Percentiles rank a stretch among this genome's conserved stretches.
phyloP scores from a whole-genome alignment of 2,888 invertebrate genomes.

The Eurytoma adleriae region DNA sequence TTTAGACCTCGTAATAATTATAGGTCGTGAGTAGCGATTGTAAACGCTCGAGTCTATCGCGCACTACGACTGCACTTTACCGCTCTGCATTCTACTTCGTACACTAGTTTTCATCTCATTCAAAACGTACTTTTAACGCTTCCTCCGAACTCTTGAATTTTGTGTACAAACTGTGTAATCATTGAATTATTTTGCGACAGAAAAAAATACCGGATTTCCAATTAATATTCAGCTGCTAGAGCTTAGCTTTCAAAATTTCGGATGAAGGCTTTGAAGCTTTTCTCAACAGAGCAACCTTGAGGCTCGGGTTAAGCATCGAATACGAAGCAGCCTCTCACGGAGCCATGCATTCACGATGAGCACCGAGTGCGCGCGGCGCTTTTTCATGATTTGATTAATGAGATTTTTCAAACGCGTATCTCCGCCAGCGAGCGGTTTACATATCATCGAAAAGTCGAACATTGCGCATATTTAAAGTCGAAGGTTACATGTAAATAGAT shows the following conservation, averaged over 20 bases:
- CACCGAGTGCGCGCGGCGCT: neutral
- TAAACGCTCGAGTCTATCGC: constrained; percentile 23
- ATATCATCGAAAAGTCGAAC: constrained; percentile 6
- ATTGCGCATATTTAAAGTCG: neutral
- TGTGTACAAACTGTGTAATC: neutral
- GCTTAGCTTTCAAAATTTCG: constrained; percentile 1
- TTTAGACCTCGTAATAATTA: constrained; percentile 53
- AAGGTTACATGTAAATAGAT: constrained; percentile 11
- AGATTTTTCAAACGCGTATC: constrained; percentile 4
- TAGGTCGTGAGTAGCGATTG: constrained; percentile 36
- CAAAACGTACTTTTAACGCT: neutral
- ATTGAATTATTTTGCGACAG: too few relatives aligned
- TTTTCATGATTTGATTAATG: constrained; percentile 25
- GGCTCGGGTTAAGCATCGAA: constrained; percentile 23
- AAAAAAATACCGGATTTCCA: neutral
- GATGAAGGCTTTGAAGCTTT: constrained; percentile 8
- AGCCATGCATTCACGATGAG: constrained; percentile 38
- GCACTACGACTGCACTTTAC: constrained; percentile 24
- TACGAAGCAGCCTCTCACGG: constrained; percentile 17
- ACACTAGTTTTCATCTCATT: neutral
- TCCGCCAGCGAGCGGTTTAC: constrained; percentile 12
- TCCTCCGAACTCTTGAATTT: neutral
- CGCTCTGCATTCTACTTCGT: neutral
- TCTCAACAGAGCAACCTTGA: constrained; percentile 42
- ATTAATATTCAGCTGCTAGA: too few relatives aligned